A percentile compares a stretch with the other conserved stretches of the same genome.
phyloP scores from a whole-genome alignment of 2,888 invertebrate species.

The Caenorhabditis becei region DNA sequence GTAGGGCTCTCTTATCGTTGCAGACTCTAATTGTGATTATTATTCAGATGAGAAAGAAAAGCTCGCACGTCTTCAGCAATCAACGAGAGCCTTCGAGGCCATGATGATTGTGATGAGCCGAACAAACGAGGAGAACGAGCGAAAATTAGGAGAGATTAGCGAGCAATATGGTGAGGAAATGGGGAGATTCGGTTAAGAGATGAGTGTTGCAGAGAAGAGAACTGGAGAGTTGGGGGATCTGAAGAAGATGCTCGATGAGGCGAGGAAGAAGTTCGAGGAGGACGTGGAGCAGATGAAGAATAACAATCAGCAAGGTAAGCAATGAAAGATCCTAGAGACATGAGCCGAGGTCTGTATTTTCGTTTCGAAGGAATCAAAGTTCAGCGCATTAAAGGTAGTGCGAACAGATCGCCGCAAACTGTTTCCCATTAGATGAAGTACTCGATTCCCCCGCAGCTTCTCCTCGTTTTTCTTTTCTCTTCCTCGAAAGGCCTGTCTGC shows the following conservation, averaged over 20 bases:
- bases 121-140: conserved; percentile 28
- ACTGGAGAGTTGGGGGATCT: conserved; percentile 31
- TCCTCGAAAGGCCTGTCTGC: neutral
- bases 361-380: too few species aligned
- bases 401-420: too few species aligned
- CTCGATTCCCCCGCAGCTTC: conserved; percentile 8
- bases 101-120: conserved; percentile 46
- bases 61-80: conserved; percentile 51
- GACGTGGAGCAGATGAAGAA: conserved; percentile 58
- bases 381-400: too few species aligned
- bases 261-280: conserved; percentile 44
- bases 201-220: conserved; percentile 37
- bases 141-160: conserved; percentile 22
- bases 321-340: conserved; percentile 1
- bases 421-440: conserved; percentile 12
- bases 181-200: neutral
- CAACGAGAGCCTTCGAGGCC: conserved; percentile 48
- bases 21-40: neutral
- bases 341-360: too few species aligned
- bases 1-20: too few species aligned
- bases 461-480: conserved; percentile 15
- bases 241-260: conserved; percentile 44
- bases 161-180: conserved; percentile 40
- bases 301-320: conserved; percentile 49
- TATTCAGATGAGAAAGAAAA: conserved; percentile 62